Conservation (phyloP, 2,888 invertebrate species). For the Melinaea menophilus region DNA sequence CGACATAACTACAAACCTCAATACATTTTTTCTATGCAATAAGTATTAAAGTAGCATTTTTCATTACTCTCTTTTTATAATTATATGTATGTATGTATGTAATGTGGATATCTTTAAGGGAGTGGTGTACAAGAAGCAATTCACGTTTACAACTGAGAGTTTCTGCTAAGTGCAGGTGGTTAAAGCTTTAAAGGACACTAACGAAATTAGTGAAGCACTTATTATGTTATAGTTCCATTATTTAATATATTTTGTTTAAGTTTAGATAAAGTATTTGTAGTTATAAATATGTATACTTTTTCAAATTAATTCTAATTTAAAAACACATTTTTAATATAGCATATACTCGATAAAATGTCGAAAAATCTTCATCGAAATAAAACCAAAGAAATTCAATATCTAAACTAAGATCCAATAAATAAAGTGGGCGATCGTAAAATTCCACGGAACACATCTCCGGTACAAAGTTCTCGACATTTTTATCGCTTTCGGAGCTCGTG, state of each 20-base stretch:
- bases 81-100: background rate
- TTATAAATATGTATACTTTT: background rate
- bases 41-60: no score
- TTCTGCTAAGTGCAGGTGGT: slow-evolving; percentile 12
- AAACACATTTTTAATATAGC: background rate
- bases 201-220: background rate
- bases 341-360: background rate
- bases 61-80: no score
- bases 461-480: slow-evolving; percentile 35
- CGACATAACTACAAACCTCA: no score
- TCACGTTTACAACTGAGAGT: slow-evolving; percentile 23
- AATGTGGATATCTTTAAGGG: slow-evolving; percentile 15
- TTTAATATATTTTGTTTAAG: background rate
- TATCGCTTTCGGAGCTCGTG: slow-evolving; percentile 26
- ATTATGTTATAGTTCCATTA: background rate
- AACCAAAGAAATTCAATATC: slow-evolving; percentile 15
- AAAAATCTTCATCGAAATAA: slow-evolving; percentile 1
- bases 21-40: no score
- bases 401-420: slow-evolving; percentile 31
- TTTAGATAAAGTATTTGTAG: no score
- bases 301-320: background rate
- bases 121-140: slow-evolving; percentile 31
- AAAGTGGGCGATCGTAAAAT: slow-evolving; percentile 32
- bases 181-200: slow-evolving; percentile 1
- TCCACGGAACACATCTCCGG: slow-evolving; percentile 24